Percentiles rank a stretch among this genome's conserved stretches.
These are phyloP conservation scores for Gastracanthus pulcherrimus DNA, from an alignment of 2,888 invertebrate species.

Conservation along the genomic window DNA sequence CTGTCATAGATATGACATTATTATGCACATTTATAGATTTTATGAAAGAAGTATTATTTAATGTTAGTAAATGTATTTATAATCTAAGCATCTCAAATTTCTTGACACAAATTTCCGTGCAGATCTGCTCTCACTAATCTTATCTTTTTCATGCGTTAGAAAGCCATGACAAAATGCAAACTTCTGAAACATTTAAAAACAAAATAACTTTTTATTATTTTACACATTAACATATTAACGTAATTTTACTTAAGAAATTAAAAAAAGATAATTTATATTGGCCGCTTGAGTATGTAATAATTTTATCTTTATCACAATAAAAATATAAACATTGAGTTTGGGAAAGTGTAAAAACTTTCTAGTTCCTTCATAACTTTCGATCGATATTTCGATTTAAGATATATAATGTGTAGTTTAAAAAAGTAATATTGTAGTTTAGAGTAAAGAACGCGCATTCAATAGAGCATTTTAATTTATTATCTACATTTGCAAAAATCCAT, in stretches of 20 bases:
- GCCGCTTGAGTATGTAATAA: not conserved
- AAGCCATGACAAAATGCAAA: constrained; percentile 46
- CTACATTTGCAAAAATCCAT: too few relatives aligned
- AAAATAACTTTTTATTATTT: not conserved
- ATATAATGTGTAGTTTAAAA: too few relatives aligned
- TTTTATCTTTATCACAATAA: constrained; percentile 13
- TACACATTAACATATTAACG: not conserved
- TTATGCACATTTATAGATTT: too few relatives aligned
- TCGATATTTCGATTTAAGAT: not conserved
- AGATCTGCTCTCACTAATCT: constrained; percentile 30
- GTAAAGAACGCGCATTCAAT: too few relatives aligned
- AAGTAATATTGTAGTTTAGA: too few relatives aligned
- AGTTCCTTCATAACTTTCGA: not conserved
- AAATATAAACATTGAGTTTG: constrained; percentile 50
- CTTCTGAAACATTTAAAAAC: not conserved
- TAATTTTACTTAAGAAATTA: not conserved
- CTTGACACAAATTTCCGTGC: not conserved
- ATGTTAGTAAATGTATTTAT: not conserved
- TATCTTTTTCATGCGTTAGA: constrained; percentile 45
- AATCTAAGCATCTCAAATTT: not conserved
- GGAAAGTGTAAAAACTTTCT: constrained; percentile 47
- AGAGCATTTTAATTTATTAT: too few relatives aligned
- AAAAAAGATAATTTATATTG: not conserved
- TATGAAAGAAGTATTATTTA: too few relatives aligned
- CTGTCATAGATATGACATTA: too few relatives aligned